Evolutionary conservation across 2,113 vertebrate species (phyloP).

Genomic region (Macroglossus sobrinus): DNA sequence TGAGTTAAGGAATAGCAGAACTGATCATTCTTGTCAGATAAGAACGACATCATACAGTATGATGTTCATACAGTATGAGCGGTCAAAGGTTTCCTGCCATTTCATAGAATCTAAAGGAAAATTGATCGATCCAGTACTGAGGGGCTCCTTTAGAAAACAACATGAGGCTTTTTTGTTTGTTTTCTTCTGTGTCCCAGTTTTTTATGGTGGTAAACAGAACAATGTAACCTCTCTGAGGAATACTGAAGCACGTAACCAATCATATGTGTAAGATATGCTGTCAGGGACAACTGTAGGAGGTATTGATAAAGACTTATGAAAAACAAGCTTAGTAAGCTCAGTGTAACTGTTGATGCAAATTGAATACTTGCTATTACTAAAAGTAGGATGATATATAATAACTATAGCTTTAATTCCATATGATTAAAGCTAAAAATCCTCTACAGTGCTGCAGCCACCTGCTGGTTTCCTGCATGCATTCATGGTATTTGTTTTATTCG

Average conservation of each 20-base stretch:
- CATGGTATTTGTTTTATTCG: background rate
- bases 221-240: background rate
- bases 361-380: background rate
- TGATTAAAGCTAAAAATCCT: background rate
- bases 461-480: background rate
- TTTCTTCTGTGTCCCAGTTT: background rate
- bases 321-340: background rate
- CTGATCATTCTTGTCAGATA: background rate
- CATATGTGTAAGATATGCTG: background rate
- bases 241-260: background rate
- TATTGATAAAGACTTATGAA: background rate
- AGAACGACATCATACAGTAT: background rate
- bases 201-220: background rate
- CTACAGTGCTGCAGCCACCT: background rate
- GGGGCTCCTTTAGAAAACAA: background rate
- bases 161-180: background rate
- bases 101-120: background rate
- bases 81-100: background rate
- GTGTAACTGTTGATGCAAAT: background rate
- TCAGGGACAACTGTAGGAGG: background rate
- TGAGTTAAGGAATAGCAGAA: background rate
- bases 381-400: background rate
- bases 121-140: background rate
- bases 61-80: background rate
- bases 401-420: background rate